Evolutionary conservation across 1,140 invertebrate genomes (phyloP), one percentile per base, ranked within the genome.

Genomic region (Sesamia nonagrioides): DNA sequence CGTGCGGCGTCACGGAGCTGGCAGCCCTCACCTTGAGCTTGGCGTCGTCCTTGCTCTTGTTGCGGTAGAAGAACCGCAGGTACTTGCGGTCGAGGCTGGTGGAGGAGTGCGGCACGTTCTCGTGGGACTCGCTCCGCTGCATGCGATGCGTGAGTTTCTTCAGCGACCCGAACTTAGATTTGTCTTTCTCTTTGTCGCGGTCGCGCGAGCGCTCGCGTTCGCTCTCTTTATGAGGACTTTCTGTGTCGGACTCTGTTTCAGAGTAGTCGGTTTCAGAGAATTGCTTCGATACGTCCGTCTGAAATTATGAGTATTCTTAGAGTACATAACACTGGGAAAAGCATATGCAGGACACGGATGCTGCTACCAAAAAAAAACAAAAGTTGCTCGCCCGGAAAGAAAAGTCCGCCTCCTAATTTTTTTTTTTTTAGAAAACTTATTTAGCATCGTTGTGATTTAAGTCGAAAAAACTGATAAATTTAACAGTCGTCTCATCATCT

Each of bases 191-290:
- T 50, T 86, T 87, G 61, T 93, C 92, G 76, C 84, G 84, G 15
- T 88, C 88, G 50, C 84, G 42, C 5, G 42, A 45, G 5, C 42
- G 84, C 7, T 89, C 88, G 50, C 84, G 83, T n/a, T n/a, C n/a
- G n/a, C n/a, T n/a, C 45, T 86, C 84, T 85, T 90, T 81, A 86
- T 91, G 75, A 0, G 84, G 80, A 71, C 73, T 79, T 60, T 91
- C 92, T 9, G 63, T 82, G 35, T 94, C 91, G 1, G 92, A 92
- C 35, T 92, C 97, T 0, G 95, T 95, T 54, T 97, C 97, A 0
- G 97, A 97, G 80, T 97, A 97, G 81, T 98, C 98, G 0, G 97
- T 97, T 94, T 98, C 97, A 68, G 97, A 98, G 88, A 97, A 98
- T 72, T 98, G 96, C 77, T 95, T 85, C 79, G 94, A 85, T 15